Conservation (phyloP, 2,113 vertebrate species). For the Pampusana beccarii region DNA sequence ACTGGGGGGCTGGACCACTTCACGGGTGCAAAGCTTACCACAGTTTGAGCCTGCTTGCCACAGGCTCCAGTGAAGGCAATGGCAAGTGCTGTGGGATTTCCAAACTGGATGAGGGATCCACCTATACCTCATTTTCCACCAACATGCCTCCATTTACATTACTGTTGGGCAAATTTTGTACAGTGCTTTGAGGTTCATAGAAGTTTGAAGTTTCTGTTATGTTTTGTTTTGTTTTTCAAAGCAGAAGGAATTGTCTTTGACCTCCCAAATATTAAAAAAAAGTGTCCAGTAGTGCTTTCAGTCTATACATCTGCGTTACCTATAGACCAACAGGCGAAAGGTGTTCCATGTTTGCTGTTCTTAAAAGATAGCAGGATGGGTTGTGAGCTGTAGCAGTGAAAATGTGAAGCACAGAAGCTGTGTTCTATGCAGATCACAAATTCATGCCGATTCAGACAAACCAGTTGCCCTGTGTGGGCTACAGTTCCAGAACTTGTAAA, state of each 20-base stretch:
- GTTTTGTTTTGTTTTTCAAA: not conserved
- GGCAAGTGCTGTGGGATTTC: not conserved
- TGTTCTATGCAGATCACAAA: not conserved
- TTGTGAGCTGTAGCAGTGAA: not conserved
- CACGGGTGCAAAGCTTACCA: not conserved
- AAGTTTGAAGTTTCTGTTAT: not conserved
- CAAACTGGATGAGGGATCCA: not conserved
- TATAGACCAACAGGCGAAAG: not conserved
- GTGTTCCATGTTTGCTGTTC: not conserved
- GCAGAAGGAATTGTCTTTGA: not conserved
- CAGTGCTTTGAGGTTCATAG: not conserved
- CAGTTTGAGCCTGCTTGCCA: not conserved
- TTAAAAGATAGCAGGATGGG: not conserved
- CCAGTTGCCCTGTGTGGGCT: not conserved
- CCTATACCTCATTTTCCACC: not conserved
- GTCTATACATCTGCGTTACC: not conserved
- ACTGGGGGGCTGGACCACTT: not conserved
- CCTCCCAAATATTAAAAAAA: not conserved
- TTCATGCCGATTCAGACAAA: not conserved
- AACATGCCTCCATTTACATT: not conserved
- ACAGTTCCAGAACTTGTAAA: not conserved
- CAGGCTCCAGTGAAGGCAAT: not conserved
- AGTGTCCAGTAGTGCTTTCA: not conserved
- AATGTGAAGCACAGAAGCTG: not conserved
- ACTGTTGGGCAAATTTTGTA: not conserved